Base-by-base conservation (phyloP, 64 coral and sea anemone species). In the Astreopora myriophthalma region DNA sequence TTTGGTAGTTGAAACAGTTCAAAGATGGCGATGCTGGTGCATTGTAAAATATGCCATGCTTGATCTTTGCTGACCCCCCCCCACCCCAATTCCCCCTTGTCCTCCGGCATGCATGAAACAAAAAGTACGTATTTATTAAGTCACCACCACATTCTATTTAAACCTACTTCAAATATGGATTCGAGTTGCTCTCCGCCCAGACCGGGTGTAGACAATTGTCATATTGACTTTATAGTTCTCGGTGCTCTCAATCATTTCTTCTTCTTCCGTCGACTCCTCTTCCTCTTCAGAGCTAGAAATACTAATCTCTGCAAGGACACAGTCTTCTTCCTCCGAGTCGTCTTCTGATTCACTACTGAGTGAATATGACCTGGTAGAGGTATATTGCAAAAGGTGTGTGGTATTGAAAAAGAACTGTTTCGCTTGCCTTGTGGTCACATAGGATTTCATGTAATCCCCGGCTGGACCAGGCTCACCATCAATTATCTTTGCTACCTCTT, bases 281-380 rank as follows among this genome's bases (percentile, higher is more conserved):
- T 76, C 72, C 22, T 72, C 85, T 87, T 87, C 84, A 88, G 86
- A 89, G 87, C 74, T 89, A 36, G 55, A 89, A 79, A 63, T 57
- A 77, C 87, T 48, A 77, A 89, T 89, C 87, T 89, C 74, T 89
- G 73, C 51, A 89, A 89, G 73, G 87, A 79, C 74, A 89, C 57
- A 89, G 55, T 89, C 87, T 79, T 78, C 87, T 79, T 79, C 87
- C 58, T 63, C 58, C 19, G 10, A 63, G 58, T 20, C 58, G 58
- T 63, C 58, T 63, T 63, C 58, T 63, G 71, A 74, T 74, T 74
- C 30, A 35, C 58, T 63, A 63, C 58, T 63, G 58, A 63, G 58
- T 88, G 60, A 88, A 65, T 89, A n/a, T 84, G 46, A 9, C 25
- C 11, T 44, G 40, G 40, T 44, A 44, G 40, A 44, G 40, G 40